Conservation (phyloP, 2,888 invertebrate species). For the Drosophila fungiperda region DNA sequence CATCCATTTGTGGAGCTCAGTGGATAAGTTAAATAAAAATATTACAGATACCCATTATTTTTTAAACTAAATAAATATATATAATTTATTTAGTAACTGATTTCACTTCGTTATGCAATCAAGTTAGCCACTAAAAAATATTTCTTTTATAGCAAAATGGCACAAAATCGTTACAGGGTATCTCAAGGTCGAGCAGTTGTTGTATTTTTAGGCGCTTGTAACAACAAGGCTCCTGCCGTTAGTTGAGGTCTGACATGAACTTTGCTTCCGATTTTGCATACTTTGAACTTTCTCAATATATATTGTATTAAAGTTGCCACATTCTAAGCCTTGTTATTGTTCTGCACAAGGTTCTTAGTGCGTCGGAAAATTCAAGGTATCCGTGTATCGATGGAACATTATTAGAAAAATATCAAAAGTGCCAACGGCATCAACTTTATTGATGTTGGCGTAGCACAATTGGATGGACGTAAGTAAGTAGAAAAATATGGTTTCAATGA, state of each 20-base stretch:
- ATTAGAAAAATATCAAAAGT: constrained; percentile 25
- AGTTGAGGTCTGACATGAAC: constrained; percentile 31
- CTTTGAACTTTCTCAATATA: constrained; percentile 71
- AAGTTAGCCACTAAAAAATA: not conserved
- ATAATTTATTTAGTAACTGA: not conserved
- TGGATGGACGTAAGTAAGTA: constrained; percentile 13
- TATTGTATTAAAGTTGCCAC: constrained; percentile 43
- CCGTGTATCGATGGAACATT: constrained; percentile 2
- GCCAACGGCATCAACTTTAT: constrained; percentile 18
- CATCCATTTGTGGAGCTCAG: not conserved
- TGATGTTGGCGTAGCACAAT: constrained; percentile 18
- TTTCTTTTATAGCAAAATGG: not conserved
- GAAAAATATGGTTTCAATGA: constrained; percentile 25
- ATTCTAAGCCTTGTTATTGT: constrained; percentile 26
- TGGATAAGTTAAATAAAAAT: not conserved
- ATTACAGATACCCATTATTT: not conserved
- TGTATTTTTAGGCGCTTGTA: constrained; percentile 8
- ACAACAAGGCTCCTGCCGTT: constrained; percentile 51
- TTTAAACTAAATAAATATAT: not conserved
- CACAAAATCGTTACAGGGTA: constrained; percentile 2
- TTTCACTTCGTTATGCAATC: not conserved
- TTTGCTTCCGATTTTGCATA: constrained; percentile 61
- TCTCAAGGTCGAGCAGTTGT: not conserved
- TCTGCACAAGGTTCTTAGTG: constrained; percentile 5
- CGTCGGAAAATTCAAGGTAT: not conserved